phyloP scores from a whole-genome alignment of 2,797 vertebrate species.

The Simalia tracyae region DNA sequence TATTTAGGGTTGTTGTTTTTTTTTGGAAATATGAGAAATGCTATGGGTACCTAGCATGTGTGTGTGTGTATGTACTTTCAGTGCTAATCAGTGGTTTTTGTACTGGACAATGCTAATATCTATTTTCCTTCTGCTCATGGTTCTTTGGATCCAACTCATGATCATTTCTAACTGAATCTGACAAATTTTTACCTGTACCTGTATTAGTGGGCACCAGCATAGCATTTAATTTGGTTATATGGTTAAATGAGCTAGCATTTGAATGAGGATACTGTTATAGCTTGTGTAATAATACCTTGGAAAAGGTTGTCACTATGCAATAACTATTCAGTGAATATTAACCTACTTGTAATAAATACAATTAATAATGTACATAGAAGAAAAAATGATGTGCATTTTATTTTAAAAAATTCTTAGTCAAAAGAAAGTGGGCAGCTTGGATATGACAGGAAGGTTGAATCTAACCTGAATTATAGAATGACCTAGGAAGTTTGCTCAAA shows the following conservation, averaged over 20 bases:
- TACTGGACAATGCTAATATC: neutral
- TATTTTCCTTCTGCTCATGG: slow-evolving; percentile 16
- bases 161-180: slow-evolving; percentile 48
- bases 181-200: slow-evolving; percentile 47
- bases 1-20: neutral
- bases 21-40: neutral
- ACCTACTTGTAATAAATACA: slow-evolving; percentile 70
- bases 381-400: slow-evolving; percentile 67
- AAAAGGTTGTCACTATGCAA: slow-evolving; percentile 58
- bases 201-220: slow-evolving; percentile 43
- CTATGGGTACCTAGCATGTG: neutral
- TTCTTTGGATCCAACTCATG: slow-evolving; percentile 14
- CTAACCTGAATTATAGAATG: slow-evolving; percentile 82
- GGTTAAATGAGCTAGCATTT: slow-evolving; percentile 58
- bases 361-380: slow-evolving; percentile 77
- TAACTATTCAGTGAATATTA: slow-evolving; percentile 65
- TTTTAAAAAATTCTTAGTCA: slow-evolving; percentile 75
- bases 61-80: neutral
- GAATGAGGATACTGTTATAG: slow-evolving; percentile 39
- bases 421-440: slow-evolving; percentile 80
- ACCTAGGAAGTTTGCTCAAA: slow-evolving; percentile 82
- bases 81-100: neutral
- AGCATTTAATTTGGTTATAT: slow-evolving; percentile 42
- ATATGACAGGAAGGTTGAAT: slow-evolving; percentile 76
- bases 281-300: slow-evolving; percentile 56